Conservation (phyloP, 2,797 vertebrate species). For the Pachyuromys duprasi region DNA sequence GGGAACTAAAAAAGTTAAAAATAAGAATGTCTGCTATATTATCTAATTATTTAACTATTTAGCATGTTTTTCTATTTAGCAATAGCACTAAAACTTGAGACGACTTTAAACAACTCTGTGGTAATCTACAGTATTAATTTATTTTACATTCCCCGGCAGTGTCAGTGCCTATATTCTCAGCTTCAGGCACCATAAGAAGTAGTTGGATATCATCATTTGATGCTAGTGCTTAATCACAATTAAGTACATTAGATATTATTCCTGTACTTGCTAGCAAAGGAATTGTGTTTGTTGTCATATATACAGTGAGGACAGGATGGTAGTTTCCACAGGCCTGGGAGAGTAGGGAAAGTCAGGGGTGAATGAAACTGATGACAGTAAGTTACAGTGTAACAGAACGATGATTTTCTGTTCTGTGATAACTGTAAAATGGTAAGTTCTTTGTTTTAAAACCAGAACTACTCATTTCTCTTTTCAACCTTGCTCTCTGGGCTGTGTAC, state of each 20-base stretch:
- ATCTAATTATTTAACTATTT: conserved; percentile 15
- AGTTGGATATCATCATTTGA: neutral
- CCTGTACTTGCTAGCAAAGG: neutral
- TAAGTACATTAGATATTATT: neutral
- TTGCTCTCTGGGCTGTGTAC: neutral
- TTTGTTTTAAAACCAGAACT: neutral
- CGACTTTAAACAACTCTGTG: neutral
- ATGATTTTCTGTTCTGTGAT: neutral
- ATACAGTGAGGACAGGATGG: neutral
- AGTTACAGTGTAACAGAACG: neutral
- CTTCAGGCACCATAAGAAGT: neutral
- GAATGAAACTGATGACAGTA: neutral
- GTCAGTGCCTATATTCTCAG: neutral
- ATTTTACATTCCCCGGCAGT: neutral
- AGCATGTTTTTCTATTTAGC: neutral
- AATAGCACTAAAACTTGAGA: neutral
- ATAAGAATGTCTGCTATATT: neutral
- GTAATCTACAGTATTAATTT: neutral
- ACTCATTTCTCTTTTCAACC: too few relatives aligned
- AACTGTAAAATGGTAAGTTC: neutral
- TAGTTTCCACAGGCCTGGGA: neutral
- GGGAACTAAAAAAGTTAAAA: neutral
- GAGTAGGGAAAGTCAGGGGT: neutral
- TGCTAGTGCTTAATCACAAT: neutral
- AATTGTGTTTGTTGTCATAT: neutral